Percentiles rank a stretch among this genome's conserved stretches.
These are phyloP conservation scores for Dryadula phaetusa DNA, from an alignment of 2,888 invertebrate species.

Conservation along the genomic window DNA sequence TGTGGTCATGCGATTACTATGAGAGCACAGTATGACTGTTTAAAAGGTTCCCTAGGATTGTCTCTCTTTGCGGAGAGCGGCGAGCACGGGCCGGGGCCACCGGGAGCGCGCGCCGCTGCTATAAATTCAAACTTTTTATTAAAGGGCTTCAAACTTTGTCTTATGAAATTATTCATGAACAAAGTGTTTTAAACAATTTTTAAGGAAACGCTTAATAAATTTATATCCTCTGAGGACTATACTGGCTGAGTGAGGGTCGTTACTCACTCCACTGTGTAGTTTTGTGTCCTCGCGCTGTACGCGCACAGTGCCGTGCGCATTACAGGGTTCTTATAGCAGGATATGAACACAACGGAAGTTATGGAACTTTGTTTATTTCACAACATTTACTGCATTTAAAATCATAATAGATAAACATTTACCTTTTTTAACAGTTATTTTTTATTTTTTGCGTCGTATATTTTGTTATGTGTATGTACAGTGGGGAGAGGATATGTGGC, in stretches of 20 bases:
- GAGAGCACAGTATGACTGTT: neutral
- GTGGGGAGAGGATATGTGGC: no score
- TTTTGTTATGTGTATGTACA: no score
- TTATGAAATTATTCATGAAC: slow-evolving; percentile 1
- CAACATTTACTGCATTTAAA: neutral
- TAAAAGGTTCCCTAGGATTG: neutral
- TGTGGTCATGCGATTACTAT: neutral
- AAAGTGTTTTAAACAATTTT: neutral
- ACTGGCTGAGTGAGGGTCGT: neutral
- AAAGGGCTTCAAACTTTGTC: neutral
- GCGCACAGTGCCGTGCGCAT: no score
- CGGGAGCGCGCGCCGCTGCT: neutral
- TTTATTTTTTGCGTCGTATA: neutral
- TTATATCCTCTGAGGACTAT: neutral
- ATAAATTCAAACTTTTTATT: slow-evolving; percentile 2
- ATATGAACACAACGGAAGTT: neutral
- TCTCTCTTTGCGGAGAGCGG: neutral
- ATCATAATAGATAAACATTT: neutral
- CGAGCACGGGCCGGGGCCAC: neutral
- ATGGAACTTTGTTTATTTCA: neutral
- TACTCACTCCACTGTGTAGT: neutral
- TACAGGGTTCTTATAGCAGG: neutral
- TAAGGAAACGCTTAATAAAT: slow-evolving; percentile 1
- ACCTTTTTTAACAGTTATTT: neutral
- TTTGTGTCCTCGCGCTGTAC: neutral